Evolutionary conservation across 2,797 vertebrate species (phyloP), one percentile per base, ranked within the genome.

Genomic region (Lepus oiostolus): DNA sequence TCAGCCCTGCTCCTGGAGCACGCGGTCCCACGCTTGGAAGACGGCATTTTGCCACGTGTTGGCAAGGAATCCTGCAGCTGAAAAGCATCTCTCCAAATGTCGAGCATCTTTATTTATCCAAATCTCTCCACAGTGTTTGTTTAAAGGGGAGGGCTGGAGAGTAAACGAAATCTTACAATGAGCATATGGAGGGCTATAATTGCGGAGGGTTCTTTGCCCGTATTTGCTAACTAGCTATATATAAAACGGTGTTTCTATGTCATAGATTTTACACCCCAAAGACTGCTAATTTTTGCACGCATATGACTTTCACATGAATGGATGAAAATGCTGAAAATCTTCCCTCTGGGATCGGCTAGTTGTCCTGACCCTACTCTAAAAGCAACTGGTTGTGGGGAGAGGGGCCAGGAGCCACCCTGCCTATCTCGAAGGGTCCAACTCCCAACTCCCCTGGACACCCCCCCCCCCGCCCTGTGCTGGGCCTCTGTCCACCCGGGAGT

Each of bases 81-180:
- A 97, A 93, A 94, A 89, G 82, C 93, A 93, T 94, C 95, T 96
- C 94, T 93, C 90, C 97, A 97, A 97, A 97, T 97, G 97, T 90
- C 95, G 96, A 97, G 95, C 96, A 96, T 97, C 97, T 97, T 97
- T 97, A 97, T 97, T 97, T 97, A 97, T 97, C 97, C 97, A 95
- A 96, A 95, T 96, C 96, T 96, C 95, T 97, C 95, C 96, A 97
- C 97, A 97, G 96, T 97, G 97, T 97, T 97, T 97, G 97, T 97
- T 97, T 96, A 97, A 97, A 97, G 95, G 96, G 95, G 96, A 96
- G 95, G 54, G 65, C 95, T 93, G 84, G 96, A 96, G 97, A 97
- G 96, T 97, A 97, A 97, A 97, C 96, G 94, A 93, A 95, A 93
- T 96, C 96, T 97, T 95, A 96, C 97, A 97, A 94, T 90, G 97